phyloP scores from a whole-genome alignment of 2,888 invertebrate genomes.

The Pandemis cinnamomeana region DNA sequence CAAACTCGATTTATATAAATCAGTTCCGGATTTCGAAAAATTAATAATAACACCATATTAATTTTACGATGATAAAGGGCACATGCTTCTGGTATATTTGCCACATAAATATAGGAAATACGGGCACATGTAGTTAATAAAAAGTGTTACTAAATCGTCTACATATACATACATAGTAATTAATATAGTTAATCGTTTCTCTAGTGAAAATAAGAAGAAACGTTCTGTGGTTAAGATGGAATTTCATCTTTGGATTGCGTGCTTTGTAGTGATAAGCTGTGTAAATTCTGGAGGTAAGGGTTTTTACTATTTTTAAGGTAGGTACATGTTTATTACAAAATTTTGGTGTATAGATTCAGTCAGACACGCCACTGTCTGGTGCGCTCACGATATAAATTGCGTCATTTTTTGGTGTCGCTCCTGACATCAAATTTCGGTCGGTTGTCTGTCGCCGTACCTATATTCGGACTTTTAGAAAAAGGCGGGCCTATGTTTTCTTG shows the following conservation, averaged over 20 bases:
- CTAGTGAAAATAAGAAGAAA: not conserved
- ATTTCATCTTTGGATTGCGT: not conserved
- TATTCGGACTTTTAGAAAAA: no score
- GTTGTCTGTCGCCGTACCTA: no score
- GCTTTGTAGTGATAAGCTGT: not conserved
- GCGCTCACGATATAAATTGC: no score
- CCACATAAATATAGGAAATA: not conserved
- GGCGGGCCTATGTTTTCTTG: no score
- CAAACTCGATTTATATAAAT: not conserved
- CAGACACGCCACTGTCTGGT: no score
- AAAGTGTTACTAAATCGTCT: not conserved
- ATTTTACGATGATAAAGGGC: not conserved
- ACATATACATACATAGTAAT: not conserved
- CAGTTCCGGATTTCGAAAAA: not conserved
- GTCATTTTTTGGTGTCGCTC: no score
- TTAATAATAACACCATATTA: slow-evolving; percentile 3
- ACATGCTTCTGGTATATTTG: not conserved
- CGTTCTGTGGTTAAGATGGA: not conserved
- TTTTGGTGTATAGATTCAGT: no score
- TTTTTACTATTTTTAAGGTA: not conserved
- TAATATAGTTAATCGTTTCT: no score
- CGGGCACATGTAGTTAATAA: not conserved
- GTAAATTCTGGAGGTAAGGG: not conserved
- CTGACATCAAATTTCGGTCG: no score
- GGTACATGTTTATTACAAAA: no score